phyloP scores from a whole-genome alignment of 1,140 invertebrate species.

The Orius insidiosus region DNA sequence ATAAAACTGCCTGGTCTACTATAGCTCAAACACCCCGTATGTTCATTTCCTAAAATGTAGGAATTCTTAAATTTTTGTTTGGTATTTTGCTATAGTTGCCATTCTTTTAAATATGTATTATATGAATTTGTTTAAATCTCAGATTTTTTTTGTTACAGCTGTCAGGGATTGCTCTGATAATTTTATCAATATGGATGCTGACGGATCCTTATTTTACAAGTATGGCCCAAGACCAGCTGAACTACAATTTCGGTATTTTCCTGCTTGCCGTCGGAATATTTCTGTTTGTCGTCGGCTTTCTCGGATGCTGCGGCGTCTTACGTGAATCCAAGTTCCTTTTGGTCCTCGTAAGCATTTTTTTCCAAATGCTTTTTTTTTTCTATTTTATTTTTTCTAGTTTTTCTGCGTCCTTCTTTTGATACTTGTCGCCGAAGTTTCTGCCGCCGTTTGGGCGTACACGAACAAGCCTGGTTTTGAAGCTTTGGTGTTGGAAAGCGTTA shows the following conservation, averaged over 20 bases:
- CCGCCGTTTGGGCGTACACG: conserved; percentile 51
- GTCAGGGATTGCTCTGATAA: conserved; percentile 46
- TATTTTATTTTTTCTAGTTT: conserved; percentile 33
- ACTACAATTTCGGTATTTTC: conserved; percentile 52
- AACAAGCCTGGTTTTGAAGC: conserved; percentile 45
- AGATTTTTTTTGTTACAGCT: conserved; percentile 36
- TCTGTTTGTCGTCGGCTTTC: conserved; percentile 68
- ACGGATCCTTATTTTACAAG: conserved; percentile 55
- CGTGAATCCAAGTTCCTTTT: conserved; percentile 76
- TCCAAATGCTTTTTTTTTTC: background rate
- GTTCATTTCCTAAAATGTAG: no score
- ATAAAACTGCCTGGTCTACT: no score
- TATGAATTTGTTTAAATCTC: background rate
- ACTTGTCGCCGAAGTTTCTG: conserved; percentile 58
- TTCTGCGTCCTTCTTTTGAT: conserved; percentile 56
- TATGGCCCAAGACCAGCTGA: conserved; percentile 44
- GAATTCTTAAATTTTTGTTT: no score
- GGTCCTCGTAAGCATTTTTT: conserved; percentile 42
- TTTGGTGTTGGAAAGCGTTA: conserved; percentile 39
- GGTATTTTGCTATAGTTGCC: no score
- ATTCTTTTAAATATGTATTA: background rate
- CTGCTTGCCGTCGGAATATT: conserved; percentile 60
- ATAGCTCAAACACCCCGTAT: no score
- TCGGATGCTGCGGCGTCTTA: conserved; percentile 80
- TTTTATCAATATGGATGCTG: conserved; percentile 56